Conservation (phyloP, 2,888 invertebrate genomes). For the Dynastes grantii region DNA sequence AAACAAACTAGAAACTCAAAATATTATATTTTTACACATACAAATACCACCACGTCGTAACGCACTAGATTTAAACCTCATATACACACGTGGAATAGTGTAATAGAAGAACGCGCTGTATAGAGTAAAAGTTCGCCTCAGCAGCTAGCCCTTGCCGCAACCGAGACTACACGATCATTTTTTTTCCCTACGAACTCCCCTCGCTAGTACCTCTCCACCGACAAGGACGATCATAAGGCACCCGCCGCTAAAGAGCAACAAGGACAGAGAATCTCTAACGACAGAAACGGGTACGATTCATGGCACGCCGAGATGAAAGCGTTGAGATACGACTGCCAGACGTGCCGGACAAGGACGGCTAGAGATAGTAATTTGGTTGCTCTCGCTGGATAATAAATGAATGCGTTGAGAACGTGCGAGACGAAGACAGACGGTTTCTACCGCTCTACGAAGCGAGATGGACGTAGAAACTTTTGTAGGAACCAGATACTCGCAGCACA, state of each 20-base stretch:
- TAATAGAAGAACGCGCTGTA: neutral
- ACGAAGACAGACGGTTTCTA: neutral
- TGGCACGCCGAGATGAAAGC: conserved; percentile 53
- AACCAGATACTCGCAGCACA: conserved; percentile 25
- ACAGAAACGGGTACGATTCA: conserved; percentile 36
- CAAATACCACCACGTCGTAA: conserved; percentile 6
- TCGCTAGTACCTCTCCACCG: conserved; percentile 4
- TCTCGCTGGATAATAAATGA: conserved; percentile 53
- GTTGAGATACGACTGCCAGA: conserved; percentile 30
- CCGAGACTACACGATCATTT: conserved; percentile 7
- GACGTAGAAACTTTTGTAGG: neutral
- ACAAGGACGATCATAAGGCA: neutral
- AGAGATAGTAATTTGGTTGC: conserved; percentile 51
- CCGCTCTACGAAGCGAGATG: neutral
- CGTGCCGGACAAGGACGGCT: conserved; percentile 51
- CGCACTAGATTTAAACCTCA: conserved; percentile 22
- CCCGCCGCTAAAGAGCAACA: neutral
- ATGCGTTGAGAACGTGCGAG: conserved; percentile 45
- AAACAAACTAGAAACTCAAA: neutral
- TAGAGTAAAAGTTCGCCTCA: neutral
- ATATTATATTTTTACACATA: neutral
- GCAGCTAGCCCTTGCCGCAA: neutral
- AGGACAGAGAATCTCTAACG: neutral
- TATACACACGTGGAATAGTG: neutral
- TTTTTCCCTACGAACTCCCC: conserved; percentile 1